Evolutionary conservation across 1,140 invertebrate species (phyloP).

Genomic region (Hermetia illucens): DNA sequence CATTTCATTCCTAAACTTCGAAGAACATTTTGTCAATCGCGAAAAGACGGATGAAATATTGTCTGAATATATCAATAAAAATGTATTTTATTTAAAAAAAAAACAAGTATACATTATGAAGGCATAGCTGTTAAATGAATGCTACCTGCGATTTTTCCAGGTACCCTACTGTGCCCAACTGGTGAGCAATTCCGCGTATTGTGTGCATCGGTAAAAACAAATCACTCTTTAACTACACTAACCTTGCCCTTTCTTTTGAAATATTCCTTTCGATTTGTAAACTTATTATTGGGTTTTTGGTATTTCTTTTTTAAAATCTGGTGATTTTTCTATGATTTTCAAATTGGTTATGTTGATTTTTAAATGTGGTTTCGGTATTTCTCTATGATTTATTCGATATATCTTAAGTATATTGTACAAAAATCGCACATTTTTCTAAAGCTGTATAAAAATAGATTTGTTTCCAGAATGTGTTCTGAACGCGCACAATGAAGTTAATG

Average conservation of each 20-base stretch:
- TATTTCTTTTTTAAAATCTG: neutral
- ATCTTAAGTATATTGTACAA: neutral
- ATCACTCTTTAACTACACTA: conserved; percentile 6
- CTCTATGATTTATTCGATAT: neutral
- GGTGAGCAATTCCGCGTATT: conserved; percentile 83
- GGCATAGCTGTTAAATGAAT: neutral
- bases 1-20: neutral
- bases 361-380: neutral
- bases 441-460: too few relatives aligned
- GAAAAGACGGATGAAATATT: neutral
- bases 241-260: neutral
- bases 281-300: neutral
- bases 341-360: conserved; percentile 1
- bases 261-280: neutral
- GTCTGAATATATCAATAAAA: conserved; percentile 1
- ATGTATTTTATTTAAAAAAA: neutral
- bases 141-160: conserved; percentile 38
- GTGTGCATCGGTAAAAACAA: conserved; percentile 68
- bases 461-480: too few relatives aligned
- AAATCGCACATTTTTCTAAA: neutral
- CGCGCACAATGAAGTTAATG: too few relatives aligned
- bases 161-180: conserved; percentile 74
- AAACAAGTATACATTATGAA: neutral
- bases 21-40: neutral
- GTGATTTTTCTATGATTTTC: neutral